Conservation (phyloP, 2,113 vertebrate species). For the Macquaria ambigua region DNA sequence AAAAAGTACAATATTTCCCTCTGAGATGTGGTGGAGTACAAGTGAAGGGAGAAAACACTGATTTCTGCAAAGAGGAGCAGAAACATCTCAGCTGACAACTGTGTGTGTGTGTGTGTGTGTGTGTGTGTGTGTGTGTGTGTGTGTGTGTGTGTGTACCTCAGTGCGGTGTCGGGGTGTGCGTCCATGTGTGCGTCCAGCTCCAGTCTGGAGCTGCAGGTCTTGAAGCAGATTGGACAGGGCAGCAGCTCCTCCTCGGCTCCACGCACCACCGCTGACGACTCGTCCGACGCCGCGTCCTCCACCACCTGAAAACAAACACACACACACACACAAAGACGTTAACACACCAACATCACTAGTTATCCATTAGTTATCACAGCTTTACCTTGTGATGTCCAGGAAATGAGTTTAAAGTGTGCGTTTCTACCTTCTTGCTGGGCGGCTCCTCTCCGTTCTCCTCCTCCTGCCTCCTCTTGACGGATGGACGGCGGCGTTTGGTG, state of each 20-base stretch:
- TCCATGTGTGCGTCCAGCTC: constrained; percentile 96
- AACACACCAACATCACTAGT: background rate
- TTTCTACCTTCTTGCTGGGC: constrained; percentile 90
- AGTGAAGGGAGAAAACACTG: too few relatives aligned
- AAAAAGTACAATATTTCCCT: background rate
- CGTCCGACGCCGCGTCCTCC: constrained; percentile 83
- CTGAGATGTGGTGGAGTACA: too few relatives aligned
- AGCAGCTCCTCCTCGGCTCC: constrained; percentile 87
- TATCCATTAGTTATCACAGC: background rate
- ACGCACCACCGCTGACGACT: constrained; percentile 70
- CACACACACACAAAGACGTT: constrained; percentile 48
- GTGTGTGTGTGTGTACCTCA: constrained; percentile 73
- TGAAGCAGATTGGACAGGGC: constrained; percentile 94
- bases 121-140: constrained; percentile 83
- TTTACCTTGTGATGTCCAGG: too few relatives aligned
- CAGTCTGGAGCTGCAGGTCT: constrained; percentile 91
- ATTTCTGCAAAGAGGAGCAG: too few relatives aligned
- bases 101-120: constrained; percentile 82
- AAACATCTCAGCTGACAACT: too few relatives aligned
- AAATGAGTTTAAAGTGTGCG: background rate
- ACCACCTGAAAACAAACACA: constrained; percentile 80
- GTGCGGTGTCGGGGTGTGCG: constrained; percentile 91
- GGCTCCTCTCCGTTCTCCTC: constrained; percentile 87
- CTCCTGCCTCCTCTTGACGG: constrained; percentile 92
- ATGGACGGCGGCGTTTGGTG: constrained; percentile 89